Evolutionary conservation across 1,140 invertebrate genomes (phyloP).

Genomic region (Leptoteleia sp.): DNA sequence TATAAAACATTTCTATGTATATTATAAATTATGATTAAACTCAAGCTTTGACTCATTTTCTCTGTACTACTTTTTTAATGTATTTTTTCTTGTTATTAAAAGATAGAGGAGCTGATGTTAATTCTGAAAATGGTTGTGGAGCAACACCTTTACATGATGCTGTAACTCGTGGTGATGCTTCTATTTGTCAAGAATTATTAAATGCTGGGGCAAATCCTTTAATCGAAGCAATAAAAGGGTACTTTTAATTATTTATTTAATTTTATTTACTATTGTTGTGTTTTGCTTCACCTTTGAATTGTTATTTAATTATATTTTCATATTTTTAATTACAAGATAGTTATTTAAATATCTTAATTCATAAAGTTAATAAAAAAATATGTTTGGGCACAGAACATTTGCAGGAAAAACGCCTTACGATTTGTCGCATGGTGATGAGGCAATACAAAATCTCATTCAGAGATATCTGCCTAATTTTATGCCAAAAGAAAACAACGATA

Average conservation of each 20-base stretch:
- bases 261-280: too few species aligned
- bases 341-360: too few species aligned
- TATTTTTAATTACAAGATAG: too few species aligned
- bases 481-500: slow-evolving; percentile 71
- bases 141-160: slow-evolving; percentile 85
- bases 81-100: too few species aligned
- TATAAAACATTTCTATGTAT: too few species aligned
- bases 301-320: too few species aligned
- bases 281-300: too few species aligned
- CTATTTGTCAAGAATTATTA: slow-evolving; percentile 83
- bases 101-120: slow-evolving; percentile 82
- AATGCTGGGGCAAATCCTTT: slow-evolving; percentile 83
- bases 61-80: too few species aligned
- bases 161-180: slow-evolving; percentile 82
- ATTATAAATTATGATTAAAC: too few species aligned
- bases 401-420: slow-evolving; percentile 80
- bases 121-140: slow-evolving; percentile 83
- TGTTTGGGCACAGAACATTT: slow-evolving; percentile 81
- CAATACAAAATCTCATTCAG: slow-evolving; percentile 78
- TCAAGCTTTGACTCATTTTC: too few species aligned
- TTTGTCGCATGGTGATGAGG: slow-evolving; percentile 79
- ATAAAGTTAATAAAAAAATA: too few species aligned
- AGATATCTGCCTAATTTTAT: slow-evolving; percentile 70
- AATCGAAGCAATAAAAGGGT: slow-evolving; percentile 83
- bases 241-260: too few species aligned